Evolutionary conservation across 2,888 invertebrate species (phyloP).

Genomic region (Graphium colonna): DNA sequence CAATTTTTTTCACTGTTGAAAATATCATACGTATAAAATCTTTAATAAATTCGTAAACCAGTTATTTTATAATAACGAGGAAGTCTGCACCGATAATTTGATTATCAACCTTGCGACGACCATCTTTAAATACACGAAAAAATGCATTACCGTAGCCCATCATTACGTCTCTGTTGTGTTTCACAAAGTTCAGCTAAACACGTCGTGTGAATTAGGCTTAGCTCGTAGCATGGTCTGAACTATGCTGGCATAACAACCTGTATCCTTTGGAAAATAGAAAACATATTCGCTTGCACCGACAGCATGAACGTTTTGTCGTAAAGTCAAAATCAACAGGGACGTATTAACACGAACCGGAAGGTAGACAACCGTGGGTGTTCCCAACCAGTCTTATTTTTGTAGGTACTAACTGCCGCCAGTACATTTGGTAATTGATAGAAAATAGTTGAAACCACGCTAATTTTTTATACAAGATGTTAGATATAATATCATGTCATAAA

Average conservation of each 20-base stretch:
- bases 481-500: not conserved
- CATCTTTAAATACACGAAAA: slow-evolving; percentile 68
- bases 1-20: slow-evolving; percentile 12
- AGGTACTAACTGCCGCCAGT: slow-evolving; percentile 55
- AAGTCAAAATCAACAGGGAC: slow-evolving; percentile 68
- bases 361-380: slow-evolving; percentile 73
- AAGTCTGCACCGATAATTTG: slow-evolving; percentile 69
- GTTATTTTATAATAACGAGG: slow-evolving; percentile 67
- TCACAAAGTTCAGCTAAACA: slow-evolving; percentile 75
- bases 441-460: slow-evolving; percentile 35
- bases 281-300: slow-evolving; percentile 45
- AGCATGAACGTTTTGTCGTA: slow-evolving; percentile 46
- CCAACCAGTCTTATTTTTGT: slow-evolving; percentile 61
- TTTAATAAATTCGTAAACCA: slow-evolving; percentile 42
- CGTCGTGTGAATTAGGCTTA: slow-evolving; percentile 70
- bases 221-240: slow-evolving; percentile 40
- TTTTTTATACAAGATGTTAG: not conserved
- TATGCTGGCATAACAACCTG: slow-evolving; percentile 31
- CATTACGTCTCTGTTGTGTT: slow-evolving; percentile 70
- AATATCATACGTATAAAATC: slow-evolving; percentile 2
- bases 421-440: slow-evolving; percentile 55
- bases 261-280: slow-evolving; percentile 45
- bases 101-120: slow-evolving; percentile 59
- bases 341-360: slow-evolving; percentile 70
- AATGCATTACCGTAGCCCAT: slow-evolving; percentile 70